phyloP scores from a whole-genome alignment of 2,113 vertebrate genomes.

The Romanogobio albipinnatus region DNA sequence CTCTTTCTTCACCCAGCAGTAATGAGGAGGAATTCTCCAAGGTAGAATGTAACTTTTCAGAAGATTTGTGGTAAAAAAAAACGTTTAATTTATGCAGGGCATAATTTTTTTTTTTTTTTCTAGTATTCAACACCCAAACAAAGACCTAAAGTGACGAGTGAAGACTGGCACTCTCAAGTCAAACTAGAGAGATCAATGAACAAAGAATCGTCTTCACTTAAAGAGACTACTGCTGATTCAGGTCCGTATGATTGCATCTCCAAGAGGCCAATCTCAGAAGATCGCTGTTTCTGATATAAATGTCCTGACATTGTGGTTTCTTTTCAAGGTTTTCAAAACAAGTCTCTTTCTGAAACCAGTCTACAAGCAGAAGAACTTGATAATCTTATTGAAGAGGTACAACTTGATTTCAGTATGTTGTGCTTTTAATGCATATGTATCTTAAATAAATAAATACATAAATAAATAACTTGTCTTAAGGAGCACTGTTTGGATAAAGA shows the following conservation, averaged over 20 bases:
- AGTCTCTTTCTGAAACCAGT: not conserved
- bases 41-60: constrained; percentile 21
- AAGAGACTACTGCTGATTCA: constrained; percentile 40
- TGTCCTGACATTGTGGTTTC: not conserved
- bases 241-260: constrained; percentile 52
- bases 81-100: not conserved
- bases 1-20: constrained; percentile 73
- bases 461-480: constrained; percentile 13
- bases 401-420: not conserved
- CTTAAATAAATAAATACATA: not conserved
- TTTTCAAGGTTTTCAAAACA: constrained; percentile 38
- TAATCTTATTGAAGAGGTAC: constrained; percentile 26
- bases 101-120: not conserved
- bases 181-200: not conserved
- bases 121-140: constrained; percentile 48
- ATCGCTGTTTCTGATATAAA: not conserved
- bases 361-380: constrained; percentile 10
- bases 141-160: not conserved
- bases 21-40: constrained; percentile 62
- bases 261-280: not conserved
- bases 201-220: not conserved
- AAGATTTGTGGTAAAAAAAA: not conserved
- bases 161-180: not conserved
- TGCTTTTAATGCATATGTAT: not conserved
- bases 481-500: not conserved